Evolutionary conservation across 2,797 vertebrate species (phyloP), one percentile per base, ranked within the genome.

Genomic region (Paramormyrops hopkinsi): DNA sequence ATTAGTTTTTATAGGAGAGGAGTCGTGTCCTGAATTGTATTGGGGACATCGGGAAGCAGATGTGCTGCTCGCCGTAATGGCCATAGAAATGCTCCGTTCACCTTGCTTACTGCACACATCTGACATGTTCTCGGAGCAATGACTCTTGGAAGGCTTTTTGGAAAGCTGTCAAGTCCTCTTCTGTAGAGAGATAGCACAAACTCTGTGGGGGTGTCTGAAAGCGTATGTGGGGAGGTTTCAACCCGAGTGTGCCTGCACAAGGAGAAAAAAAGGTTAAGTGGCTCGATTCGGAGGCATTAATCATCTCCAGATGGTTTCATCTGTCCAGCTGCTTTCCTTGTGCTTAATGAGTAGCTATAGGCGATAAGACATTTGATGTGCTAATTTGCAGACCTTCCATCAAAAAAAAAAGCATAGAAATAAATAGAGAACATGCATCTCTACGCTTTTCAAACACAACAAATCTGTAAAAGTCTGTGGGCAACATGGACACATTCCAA

Each of bases 1-100:
- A 89, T 90, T 86, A 89, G 89, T 88, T 85, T 88, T 88, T 90
- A 90, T 90, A 88, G 90, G 90, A 90, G 89, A 88, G 56, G 87
- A 89, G 76, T 73, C 33, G 86, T 86, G 88, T 25, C 89, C 33
- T 41, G 37, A n/a, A 33, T 44, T 44, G 46, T 84, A 69, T 83
- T 76, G 22, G 41, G 41, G 33, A 83, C 69, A 89, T 33, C 33
- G 4, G 44, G 87, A 88, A 54, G 69, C 53, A 86, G 89, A 69
- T 73, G 85, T 82, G 11, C 41, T 22, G 59, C 19, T 25, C 14
- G 19, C 89, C 44, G 46, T 91, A 84, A 84, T 84, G 46, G 82
- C n/a, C 44, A 29, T 12, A 17, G 82, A 46, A 48, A 84, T 84
- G 82, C 48, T 22, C 11, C n/a, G 22, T 25, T 84, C 82, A 51